Evolutionary conservation across 2,888 invertebrate genomes (phyloP).

Genomic region (Coremacera marginata): DNA sequence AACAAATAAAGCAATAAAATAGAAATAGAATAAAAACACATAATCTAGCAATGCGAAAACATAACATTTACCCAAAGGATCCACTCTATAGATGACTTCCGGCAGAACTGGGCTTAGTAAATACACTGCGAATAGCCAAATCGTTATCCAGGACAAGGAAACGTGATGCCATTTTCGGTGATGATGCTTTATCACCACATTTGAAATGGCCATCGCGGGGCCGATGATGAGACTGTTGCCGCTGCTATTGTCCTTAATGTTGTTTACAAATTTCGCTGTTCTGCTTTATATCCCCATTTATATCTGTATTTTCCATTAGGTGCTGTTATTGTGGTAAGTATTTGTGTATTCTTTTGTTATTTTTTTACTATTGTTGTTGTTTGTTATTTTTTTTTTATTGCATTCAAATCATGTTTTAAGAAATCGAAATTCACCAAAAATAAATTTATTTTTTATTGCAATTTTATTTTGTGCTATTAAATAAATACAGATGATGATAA

Average conservation of each 20-base stretch:
- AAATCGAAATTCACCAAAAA: conserved; percentile 5
- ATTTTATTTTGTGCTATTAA: conserved; percentile 9
- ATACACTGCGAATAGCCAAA: conserved; percentile 60
- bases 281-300: conserved; percentile 35
- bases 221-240: conserved; percentile 39
- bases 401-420: neutral
- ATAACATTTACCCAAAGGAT: conserved; percentile 66
- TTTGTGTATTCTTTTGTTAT: neutral
- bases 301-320: conserved; percentile 22
- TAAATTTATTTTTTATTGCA: conserved; percentile 1
- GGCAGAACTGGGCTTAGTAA: conserved; percentile 64
- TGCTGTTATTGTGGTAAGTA: neutral
- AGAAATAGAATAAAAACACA: neutral
- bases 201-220: conserved; percentile 24
- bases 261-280: conserved; percentile 32
- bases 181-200: conserved; percentile 36
- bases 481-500: neutral
- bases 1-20: neutral
- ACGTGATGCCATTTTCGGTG: conserved; percentile 55
- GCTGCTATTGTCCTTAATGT: conserved; percentile 32
- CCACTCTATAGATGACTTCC: conserved; percentile 68
- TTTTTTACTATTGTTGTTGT: conserved; percentile 15
- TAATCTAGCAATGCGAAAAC: neutral
- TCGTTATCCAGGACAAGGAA: conserved; percentile 56
- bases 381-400: conserved; percentile 26